Base-by-base conservation (phyloP, 2,888 invertebrate genomes). In the Rhagonycha lutea region DNA sequence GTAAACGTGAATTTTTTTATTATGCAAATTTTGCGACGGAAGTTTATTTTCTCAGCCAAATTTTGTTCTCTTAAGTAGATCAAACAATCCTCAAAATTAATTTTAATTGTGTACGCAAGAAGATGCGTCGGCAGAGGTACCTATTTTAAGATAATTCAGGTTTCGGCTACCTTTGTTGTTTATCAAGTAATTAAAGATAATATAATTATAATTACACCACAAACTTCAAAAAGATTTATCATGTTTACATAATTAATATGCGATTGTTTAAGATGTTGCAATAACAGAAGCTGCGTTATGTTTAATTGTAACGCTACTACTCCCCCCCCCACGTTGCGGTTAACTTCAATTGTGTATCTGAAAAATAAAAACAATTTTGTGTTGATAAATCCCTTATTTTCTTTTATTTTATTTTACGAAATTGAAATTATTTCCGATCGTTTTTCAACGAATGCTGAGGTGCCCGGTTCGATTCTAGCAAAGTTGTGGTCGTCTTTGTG, bases 151-250 rank as follows among this genome's bases (percentile, higher is more conserved):
- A 24, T 65, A 65, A 65, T 65, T 65, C 26, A 12, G 26, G 24
- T 65, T 65, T 47, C 63, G 24, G 63, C 63, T 65, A 65, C 63
- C 63, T 65, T 65, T 65, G 63, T 65, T 2, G 24, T 65, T 65
- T 24, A 65, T n/a, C 63, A 24, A 26, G 63, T 65, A 65, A 65
- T 65, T 65, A 65, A 65, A 65, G 63, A 65, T 65, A 65, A 65
- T 24, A 14, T 24, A 65, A 65, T 26, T 65, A n/a, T 47, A 65
- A 24, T 65, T 65, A 26, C 12, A 65, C 63, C 7, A 10, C 26
- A 65, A 65, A 65, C 63, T 65, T 65, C 63, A 65, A 65, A 65
- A 26, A 26, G 63, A 65, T 65, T 65, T 24, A n/a, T 26, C n/a
- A 5, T 24, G 63, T 65, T 7, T 47, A 47, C 47, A 47, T 47